Evolutionary conservation across 2,113 vertebrate genomes (phyloP).

Genomic region (Ariopsis seemanni): DNA sequence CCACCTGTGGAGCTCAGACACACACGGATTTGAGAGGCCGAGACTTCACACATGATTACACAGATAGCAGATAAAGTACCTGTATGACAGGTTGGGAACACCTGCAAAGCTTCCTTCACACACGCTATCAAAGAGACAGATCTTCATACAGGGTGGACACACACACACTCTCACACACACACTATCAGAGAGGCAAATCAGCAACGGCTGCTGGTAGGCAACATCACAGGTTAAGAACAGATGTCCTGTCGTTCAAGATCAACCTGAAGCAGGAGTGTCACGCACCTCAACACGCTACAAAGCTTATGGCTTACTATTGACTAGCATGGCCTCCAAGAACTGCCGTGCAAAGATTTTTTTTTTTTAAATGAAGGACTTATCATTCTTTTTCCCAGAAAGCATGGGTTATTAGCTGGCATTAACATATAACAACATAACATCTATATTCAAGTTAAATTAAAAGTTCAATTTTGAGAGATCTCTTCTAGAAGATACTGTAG

Average conservation of each 20-base stretch:
- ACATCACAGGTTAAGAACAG: neutral
- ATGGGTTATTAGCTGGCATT: neutral
- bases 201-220: slow-evolving; percentile 2
- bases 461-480: too few species aligned
- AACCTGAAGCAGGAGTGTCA: neutral
- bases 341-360: too few species aligned
- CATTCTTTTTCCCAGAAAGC: neutral
- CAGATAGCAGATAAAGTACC: slow-evolving; percentile 41
- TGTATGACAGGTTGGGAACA: slow-evolving; percentile 38
- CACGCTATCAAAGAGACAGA: slow-evolving; percentile 37
- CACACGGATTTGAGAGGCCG: neutral
- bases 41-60: slow-evolving; percentile 34
- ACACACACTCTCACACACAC: slow-evolving; percentile 37
- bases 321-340: neutral
- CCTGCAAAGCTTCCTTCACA: slow-evolving; percentile 38
- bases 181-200: slow-evolving; percentile 34
- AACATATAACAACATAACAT: neutral
- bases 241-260: neutral
- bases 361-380: neutral
- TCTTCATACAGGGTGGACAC: slow-evolving; percentile 26
- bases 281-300: neutral
- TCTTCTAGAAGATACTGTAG: too few species aligned
- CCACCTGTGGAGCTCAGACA: slow-evolving; percentile 23
- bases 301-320: neutral
- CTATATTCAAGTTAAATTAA: too few species aligned